A percentile compares a stretch with the other conserved stretches of the same genome.
These are phyloP conservation scores for Carcinoscorpius rotundicauda DNA, from an alignment of 1,140 invertebrate species.

Conservation along the genomic window DNA sequence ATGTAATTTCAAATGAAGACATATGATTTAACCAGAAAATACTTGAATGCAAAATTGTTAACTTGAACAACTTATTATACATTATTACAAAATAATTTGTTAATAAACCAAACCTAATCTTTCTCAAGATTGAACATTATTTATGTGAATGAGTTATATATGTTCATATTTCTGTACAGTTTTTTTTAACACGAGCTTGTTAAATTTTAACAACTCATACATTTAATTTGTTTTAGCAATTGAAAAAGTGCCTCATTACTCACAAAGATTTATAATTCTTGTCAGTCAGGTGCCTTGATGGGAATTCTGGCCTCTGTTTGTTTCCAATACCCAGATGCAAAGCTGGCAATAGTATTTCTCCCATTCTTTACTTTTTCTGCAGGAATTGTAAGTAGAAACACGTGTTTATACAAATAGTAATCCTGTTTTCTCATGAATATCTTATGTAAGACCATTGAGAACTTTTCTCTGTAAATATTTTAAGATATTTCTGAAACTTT, in stretches of 20 bases:
- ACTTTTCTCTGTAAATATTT: too few relatives aligned
- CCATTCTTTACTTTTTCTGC: slow-evolving; percentile 79
- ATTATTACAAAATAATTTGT: too few relatives aligned
- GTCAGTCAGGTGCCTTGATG: slow-evolving; percentile 88
- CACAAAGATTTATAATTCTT: slow-evolving; percentile 22
- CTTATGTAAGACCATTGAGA: too few relatives aligned
- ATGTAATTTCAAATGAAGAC: too few relatives aligned
- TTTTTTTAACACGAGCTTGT: too few relatives aligned
- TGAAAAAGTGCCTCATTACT: slow-evolving; percentile 8
- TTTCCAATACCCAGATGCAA: slow-evolving; percentile 66
- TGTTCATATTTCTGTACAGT: slow-evolving; percentile 1
- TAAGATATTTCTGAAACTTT: too few relatives aligned
- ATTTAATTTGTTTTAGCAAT: slow-evolving; percentile 1
- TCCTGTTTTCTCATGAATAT: not conserved
- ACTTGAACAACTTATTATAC: too few relatives aligned
- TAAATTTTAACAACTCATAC: slow-evolving; percentile 6
- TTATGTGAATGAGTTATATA: too few relatives aligned
- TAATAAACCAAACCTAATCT: too few relatives aligned
- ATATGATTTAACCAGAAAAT: too few relatives aligned
- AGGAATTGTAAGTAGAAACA: slow-evolving; percentile 45
- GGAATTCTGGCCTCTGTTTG: slow-evolving; percentile 75
- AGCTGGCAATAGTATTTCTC: slow-evolving; percentile 77
- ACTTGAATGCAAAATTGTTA: too few relatives aligned
- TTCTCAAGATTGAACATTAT: too few relatives aligned
- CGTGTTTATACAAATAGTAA: not conserved